Base-by-base conservation (phyloP, 2,797 vertebrate species). In the Ctenopoma kingsleyae region DNA sequence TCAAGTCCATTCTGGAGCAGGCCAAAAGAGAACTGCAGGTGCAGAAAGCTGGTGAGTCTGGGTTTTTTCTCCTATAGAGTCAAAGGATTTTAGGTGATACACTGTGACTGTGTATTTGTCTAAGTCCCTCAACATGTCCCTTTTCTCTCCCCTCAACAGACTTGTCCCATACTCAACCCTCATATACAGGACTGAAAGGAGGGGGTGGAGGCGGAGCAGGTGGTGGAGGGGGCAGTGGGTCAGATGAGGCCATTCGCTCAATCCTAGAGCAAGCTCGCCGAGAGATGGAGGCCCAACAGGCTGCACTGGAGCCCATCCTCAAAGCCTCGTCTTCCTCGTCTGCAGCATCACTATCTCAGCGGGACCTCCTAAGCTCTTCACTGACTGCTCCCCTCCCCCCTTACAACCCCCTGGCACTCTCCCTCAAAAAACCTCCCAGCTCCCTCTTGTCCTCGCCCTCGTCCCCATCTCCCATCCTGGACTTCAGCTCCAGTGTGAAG, bases 1-100 rank as follows among this genome's bases (percentile, higher is more conserved):
- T 98, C 94, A 98, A 97, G 93, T 98, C 96, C 84, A 98, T 98
- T 86, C 94, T 98, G 9, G 97, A 98, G 68, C 97, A 98, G 93
- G 97, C 97, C 86, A 98, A 98, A 93, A 92, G 96, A 93, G 97
- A 98, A 92, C 94, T 98, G 86, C 97, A 98, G 94, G 97, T 97
- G 88, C 97, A 98, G 93, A 98, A 97, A 95, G 96, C 96, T 46
- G 97, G 97, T 98, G 94, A 36, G 51, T 83, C 52, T 46, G 32
- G 3, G 48, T n/a, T 46, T 38, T 64, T 54, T 30, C 48, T 54
- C 41, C 3, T 78, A 57, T 82, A 44, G 38, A 71, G 25, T 74
- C 22, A 4, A 30, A 54, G 27, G 27, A n/a, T 46, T 74, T 65
- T 71, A 53, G 69, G 62, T 62, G 53, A 67, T 67, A 17, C 35